Evolutionary conservation across 2,888 invertebrate species (phyloP).

Genomic region (Andrena bucephala): DNA sequence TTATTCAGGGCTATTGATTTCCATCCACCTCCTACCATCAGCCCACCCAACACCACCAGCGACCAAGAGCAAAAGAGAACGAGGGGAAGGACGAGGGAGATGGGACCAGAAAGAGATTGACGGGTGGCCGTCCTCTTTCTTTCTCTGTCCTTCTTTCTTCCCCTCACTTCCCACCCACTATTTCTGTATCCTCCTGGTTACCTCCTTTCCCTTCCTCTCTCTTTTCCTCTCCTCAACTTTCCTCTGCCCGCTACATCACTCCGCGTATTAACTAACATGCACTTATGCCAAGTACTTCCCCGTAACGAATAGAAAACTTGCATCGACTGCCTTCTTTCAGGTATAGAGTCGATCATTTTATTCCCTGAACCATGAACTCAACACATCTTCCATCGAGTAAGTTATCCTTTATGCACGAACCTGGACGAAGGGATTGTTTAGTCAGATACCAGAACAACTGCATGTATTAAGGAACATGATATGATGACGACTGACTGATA

Average conservation of each 20-base stretch:
- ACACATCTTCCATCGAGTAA: constrained; percentile 16
- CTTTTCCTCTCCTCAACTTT: constrained; percentile 52
- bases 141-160: constrained; percentile 54
- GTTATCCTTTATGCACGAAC: background rate
- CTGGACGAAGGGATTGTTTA: background rate
- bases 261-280: constrained; percentile 76
- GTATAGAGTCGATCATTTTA: constrained; percentile 33
- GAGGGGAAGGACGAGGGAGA: constrained; percentile 67
- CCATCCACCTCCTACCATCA: constrained; percentile 83
- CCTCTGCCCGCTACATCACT: constrained; percentile 70
- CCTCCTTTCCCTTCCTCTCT: constrained; percentile 45
- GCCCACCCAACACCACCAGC: constrained; percentile 78
- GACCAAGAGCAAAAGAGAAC: constrained; percentile 73
- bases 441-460: background rate
- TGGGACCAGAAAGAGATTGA: constrained; percentile 75
- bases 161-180: constrained; percentile 20
- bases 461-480: background rate
- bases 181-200: constrained; percentile 36
- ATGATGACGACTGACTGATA: no score
- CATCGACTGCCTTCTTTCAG: constrained; percentile 48
- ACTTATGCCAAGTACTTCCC: constrained; percentile 75
- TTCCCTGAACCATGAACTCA: constrained; percentile 2
- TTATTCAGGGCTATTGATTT: constrained; percentile 85
- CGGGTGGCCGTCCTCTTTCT: constrained; percentile 70
- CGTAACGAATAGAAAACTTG: constrained; percentile 53